Conservation (phyloP, 2,797 vertebrate genomes). For the Knipowitschia caucasica region DNA sequence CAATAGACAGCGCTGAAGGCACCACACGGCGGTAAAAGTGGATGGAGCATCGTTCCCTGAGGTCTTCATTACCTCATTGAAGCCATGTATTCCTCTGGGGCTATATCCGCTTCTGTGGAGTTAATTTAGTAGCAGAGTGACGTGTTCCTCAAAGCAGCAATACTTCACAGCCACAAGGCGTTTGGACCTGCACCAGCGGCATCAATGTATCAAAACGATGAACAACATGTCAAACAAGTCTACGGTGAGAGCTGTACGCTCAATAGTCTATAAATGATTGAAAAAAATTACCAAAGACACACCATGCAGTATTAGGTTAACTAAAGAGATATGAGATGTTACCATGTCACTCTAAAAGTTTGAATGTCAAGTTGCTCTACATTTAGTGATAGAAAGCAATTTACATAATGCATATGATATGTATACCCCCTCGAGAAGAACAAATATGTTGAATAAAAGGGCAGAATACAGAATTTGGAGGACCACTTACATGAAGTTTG, state of each 20-base stretch:
- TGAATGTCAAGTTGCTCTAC: too few species aligned
- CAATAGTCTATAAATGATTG: conserved; percentile 15
- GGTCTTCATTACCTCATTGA: conserved; percentile 67
- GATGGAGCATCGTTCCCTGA: conserved; percentile 38
- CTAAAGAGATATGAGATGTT: too few species aligned
- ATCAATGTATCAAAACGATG: neutral
- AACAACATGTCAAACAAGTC: conserved; percentile 11
- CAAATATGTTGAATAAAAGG: too few species aligned
- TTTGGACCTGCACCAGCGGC: conserved; percentile 20
- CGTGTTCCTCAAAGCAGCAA: conserved; percentile 25
- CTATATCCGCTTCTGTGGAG: conserved; percentile 43
- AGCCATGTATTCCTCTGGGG: conserved; percentile 56
- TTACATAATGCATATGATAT: too few species aligned
- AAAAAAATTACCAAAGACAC: too few species aligned
- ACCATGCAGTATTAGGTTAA: too few species aligned
- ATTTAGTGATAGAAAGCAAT: too few species aligned
- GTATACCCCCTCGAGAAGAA: too few species aligned
- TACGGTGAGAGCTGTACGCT: neutral
- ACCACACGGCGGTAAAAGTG: conserved; percentile 20
- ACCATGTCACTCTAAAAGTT: too few species aligned
- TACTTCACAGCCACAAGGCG: conserved; percentile 19
- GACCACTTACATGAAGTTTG: too few species aligned
- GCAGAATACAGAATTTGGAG: too few species aligned
- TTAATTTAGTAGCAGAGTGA: conserved; percentile 56
- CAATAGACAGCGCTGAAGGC: conserved; percentile 14